These are phyloP conservation scores for Aurelia sp. DNA, from an alignment of 30 jellyfish, hydroid and myxozoan genomes.

Conservation along the genomic window DNA sequence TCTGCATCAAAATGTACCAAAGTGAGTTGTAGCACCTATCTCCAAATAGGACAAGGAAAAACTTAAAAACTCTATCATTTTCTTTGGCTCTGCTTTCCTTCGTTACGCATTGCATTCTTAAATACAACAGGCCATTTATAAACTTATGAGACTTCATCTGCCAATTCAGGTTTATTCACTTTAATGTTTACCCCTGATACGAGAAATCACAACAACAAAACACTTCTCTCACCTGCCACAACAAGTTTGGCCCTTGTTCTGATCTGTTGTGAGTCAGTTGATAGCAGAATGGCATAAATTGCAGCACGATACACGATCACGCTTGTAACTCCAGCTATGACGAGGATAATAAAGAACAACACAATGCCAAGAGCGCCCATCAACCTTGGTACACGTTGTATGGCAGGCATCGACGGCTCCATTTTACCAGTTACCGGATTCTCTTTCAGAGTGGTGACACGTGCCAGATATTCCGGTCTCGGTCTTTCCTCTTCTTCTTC, in stretches of 20 bases:
- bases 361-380: constrained; percentile 94
- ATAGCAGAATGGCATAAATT: constrained; percentile 80
- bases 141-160: too few species aligned
- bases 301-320: constrained; percentile 98
- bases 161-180: too few species aligned
- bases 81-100: too few species aligned
- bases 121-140: too few species aligned
- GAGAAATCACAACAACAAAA: too few species aligned
- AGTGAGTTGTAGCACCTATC: too few species aligned
- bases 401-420: constrained; percentile 97
- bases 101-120: too few species aligned
- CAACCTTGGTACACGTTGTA: constrained; percentile 76
- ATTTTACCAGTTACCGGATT: constrained; percentile 92
- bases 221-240: constrained; percentile 65
- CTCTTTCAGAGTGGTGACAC: constrained; percentile 80
- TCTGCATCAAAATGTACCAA: too few species aligned
- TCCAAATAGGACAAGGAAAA: too few species aligned
- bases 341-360: constrained; percentile 86
- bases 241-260: constrained; percentile 91
- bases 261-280: constrained; percentile 61
- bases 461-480: constrained; percentile 93
- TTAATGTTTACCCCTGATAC: too few species aligned
- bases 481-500: constrained; percentile 99
- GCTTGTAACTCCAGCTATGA: constrained; percentile 91
- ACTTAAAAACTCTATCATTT: too few species aligned